These are phyloP conservation scores for Melanaphis sacchari DNA, from an alignment of 1,140 invertebrate species.

Conservation along the genomic window DNA sequence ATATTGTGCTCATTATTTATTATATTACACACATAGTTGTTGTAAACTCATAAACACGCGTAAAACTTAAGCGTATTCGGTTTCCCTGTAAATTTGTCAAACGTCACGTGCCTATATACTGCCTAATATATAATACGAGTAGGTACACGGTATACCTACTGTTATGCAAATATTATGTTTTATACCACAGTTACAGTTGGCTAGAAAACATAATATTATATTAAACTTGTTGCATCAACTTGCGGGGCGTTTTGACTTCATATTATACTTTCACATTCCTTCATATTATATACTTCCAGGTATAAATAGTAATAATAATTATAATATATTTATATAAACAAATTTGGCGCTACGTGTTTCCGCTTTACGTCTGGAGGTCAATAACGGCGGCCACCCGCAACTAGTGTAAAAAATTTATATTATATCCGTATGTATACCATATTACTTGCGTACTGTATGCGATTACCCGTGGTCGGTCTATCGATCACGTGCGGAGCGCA, in stretches of 20 bases:
- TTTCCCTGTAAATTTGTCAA: background rate
- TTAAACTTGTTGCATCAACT: constrained; percentile 17
- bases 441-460: background rate
- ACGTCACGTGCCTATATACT: background rate
- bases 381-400: constrained; percentile 14
- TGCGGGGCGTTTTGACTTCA: background rate
- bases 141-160: background rate
- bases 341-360: constrained; percentile 12
- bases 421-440: background rate
- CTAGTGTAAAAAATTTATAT: background rate
- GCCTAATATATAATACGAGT: background rate
- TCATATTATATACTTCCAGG: constrained; percentile 3
- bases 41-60: background rate
- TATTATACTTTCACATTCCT: constrained; percentile 49
- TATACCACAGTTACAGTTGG: background rate
- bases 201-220: constrained; percentile 21
- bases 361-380: constrained; percentile 10
- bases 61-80: background rate
- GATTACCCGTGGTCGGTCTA: background rate
- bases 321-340: background rate
- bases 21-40: background rate
- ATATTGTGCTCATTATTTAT: background rate
- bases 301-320: background rate
- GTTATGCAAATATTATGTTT: constrained; percentile 37
- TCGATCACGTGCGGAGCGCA: no score